These are phyloP conservation scores for Sinotaia quadrata DNA, from an alignment of 2,888 invertebrate species.

Conservation along the genomic window DNA sequence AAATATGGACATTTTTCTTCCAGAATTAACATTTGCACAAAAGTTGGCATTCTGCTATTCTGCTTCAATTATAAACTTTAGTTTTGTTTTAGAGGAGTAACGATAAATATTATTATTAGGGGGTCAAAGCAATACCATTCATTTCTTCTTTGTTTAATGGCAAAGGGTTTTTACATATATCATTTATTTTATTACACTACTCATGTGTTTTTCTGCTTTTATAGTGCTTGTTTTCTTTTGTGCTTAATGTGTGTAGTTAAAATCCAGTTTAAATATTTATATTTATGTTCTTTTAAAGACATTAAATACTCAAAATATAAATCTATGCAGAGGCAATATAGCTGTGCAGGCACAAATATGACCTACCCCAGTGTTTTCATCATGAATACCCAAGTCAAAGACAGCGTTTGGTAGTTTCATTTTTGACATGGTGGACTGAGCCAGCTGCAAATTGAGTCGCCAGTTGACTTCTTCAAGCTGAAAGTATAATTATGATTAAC, in stretches of 20 bases:
- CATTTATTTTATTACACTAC: neutral
- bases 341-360: slow-evolving; percentile 32
- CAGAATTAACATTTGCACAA: too few species aligned
- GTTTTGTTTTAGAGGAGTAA: too few species aligned
- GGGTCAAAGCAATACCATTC: too few species aligned
- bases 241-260: neutral
- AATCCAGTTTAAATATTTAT: neutral
- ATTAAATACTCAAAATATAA: neutral
- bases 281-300: neutral
- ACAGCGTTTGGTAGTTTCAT: slow-evolving; percentile 69
- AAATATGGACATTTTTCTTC: too few species aligned
- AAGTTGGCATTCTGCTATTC: too few species aligned
- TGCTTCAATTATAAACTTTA: too few species aligned
- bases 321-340: neutral
- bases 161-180: too few species aligned
- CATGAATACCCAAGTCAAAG: slow-evolving; percentile 63
- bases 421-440: slow-evolving; percentile 65
- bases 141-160: too few species aligned
- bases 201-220: neutral
- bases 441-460: slow-evolving; percentile 69
- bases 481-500: too few species aligned
- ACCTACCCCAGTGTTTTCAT: slow-evolving; percentile 53
- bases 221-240: neutral
- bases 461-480: slow-evolving; percentile 70
- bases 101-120: too few species aligned